Percentiles rank a stretch among this genome's conserved stretches.
Evolutionary conservation across 1,140 invertebrate genomes (phyloP).

Genomic region (Stenopsyche tienmushanensis): DNA sequence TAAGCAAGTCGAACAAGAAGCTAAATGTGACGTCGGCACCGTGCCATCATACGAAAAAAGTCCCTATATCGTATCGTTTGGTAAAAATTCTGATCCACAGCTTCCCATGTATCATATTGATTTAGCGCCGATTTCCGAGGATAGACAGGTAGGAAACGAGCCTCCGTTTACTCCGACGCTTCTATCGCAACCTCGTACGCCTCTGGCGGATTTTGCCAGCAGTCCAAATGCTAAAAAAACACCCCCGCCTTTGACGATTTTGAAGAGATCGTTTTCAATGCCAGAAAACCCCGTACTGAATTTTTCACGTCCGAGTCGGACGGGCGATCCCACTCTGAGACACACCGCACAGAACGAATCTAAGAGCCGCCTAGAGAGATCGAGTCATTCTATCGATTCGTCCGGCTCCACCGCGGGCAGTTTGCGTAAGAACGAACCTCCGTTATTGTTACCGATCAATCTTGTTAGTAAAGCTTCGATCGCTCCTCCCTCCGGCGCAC

Average conservation of each 20-base stretch:
- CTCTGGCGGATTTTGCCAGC: background rate
- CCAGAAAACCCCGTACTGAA: background rate
- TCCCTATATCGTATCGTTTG: constrained; percentile 17
- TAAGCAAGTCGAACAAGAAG: background rate
- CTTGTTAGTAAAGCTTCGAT: background rate
- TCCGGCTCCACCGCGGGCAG: background rate
- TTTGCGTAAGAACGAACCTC: constrained; percentile 29
- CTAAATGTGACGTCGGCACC: background rate
- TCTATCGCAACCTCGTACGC: constrained; percentile 22
- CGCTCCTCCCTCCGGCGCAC: background rate
- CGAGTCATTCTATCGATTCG: background rate
- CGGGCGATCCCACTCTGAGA: background rate
- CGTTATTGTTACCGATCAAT: constrained; percentile 32
- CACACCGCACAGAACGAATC: background rate
- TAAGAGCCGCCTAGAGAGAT: background rate
- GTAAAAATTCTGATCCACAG: constrained; percentile 22
- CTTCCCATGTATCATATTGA: constrained; percentile 30
- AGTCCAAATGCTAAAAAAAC: constrained; percentile 15
- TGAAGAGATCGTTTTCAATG: constrained; percentile 9
- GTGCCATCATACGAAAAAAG: no score
- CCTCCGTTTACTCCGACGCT: constrained; percentile 30
- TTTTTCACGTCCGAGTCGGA: background rate
- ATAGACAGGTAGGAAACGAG: constrained; percentile 1
- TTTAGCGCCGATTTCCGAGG: constrained; percentile 5
- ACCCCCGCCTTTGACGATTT: constrained; percentile 25